Evolutionary conservation across 2,797 vertebrate species (phyloP), one percentile per base, ranked within the genome.

Genomic region (Halcyon leucocephala): DNA sequence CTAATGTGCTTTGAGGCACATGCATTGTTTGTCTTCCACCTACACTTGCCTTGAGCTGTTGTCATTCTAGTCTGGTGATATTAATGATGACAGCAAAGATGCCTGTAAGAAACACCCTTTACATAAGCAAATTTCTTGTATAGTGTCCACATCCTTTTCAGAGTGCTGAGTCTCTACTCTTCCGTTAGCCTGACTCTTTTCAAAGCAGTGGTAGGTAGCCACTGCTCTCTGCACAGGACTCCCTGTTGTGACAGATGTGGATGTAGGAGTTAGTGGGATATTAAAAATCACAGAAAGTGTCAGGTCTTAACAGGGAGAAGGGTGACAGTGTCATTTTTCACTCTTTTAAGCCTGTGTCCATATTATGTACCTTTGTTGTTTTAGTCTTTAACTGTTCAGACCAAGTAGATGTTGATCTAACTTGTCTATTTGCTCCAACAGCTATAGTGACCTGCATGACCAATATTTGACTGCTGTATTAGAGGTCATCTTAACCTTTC

Each of bases 1-100:
- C 93, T 86, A 66, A 90, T 71, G 31, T 84, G 55, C 72, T 91
- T 58, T 54, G 86, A 65, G 66, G 55, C 73, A 88, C 77, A 46
- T 7, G 10, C 37, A 22, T 78, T 89, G 67, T 92, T 72, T 62
- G 14, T 65, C 46, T 91, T 77, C 82, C 58, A 73, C 65, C 52
- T 92, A 41, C 51, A 52, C 29, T 51, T 82, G 55, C 70, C 73
- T 81, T 83, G 41, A 88, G 72, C 58, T 51, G 25, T 58, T 86
- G 81, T 87, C 70, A 86, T 39, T 58, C 35, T 49, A 37, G 61
- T 22, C 67, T 14, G 7, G 54, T 21, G 42, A 60, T 86, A 72
- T 44, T 52, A 73, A 46, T 33, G 55, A 86, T 79, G 71, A 79
- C 66, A 86, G 21, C 28, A 86, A 62, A 84, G n/a, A 76, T 0